phyloP scores from a whole-genome alignment of 2,888 invertebrate species.

The Stramonita haemastoma region DNA sequence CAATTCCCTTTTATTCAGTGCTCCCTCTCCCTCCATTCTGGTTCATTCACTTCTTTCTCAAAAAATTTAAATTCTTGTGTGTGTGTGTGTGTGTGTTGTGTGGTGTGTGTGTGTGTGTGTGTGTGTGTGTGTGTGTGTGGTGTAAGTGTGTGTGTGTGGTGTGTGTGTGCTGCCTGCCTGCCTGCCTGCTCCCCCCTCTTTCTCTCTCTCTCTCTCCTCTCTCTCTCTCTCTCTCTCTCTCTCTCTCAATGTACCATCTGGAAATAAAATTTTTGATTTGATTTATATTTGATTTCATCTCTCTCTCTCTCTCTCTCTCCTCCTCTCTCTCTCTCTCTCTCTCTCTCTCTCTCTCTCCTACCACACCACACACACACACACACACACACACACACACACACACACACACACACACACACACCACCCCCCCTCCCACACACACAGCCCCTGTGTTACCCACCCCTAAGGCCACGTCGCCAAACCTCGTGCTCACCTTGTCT shows the following conservation, averaged over 20 bases:
- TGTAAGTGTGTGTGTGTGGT: too few relatives aligned
- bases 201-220: background rate
- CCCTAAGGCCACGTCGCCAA: background rate
- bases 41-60: too few relatives aligned
- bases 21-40: too few relatives aligned
- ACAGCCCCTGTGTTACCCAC: background rate
- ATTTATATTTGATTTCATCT: background rate
- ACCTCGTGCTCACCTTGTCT: background rate
- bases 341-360: slow-evolving; percentile 11
- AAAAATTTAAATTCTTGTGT: too few relatives aligned
- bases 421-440: background rate
- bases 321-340: background rate
- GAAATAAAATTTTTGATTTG: too few relatives aligned
- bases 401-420: background rate
- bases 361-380: background rate
- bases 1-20: too few relatives aligned
- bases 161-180: too few relatives aligned
- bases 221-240: background rate
- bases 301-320: background rate
- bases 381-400: slow-evolving; percentile 1
- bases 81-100: too few relatives aligned
- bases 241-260: background rate
- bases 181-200: background rate
- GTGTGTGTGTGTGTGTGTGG: too few relatives aligned
- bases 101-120: too few relatives aligned